Evolutionary conservation across 2,113 vertebrate species (phyloP), one percentile per base, ranked within the genome.

Genomic region (Marmota flaviventris): DNA sequence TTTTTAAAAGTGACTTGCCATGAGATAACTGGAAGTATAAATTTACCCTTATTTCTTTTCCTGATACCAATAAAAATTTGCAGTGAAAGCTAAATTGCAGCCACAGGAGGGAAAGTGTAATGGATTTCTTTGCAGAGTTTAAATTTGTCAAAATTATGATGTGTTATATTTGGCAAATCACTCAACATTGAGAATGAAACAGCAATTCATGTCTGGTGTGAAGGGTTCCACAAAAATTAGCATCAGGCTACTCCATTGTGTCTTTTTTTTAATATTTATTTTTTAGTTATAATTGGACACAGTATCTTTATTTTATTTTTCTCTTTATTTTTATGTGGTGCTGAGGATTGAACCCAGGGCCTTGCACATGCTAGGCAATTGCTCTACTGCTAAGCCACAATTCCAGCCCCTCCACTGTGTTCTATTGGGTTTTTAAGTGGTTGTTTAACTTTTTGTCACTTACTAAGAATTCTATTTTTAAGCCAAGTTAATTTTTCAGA

Each of bases 101-200:
- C 94, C 83, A 73, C 75, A 51, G 86, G 95, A 89, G 92, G 75
- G 86, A 85, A 93, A 97, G 69, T 84, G 88, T 83, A 89, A 70
- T 97, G 89, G 70, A 93, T 93, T 97, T 97, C 97, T 97, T 81
- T 89, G 85, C 91, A 95, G 96, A 97, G 86, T 94, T 95, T 95
- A 95, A 97, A 97, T 95, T 97, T 89, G 93, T 96, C 89, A 94
- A 95, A 96, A 96, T 98, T 96, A 97, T 93, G 88, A 95, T 93
- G 95, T 98, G 92, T 97, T 98, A 95, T 76, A 97, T 96, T 97
- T 97, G 94, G 86, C 94, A 95, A 97, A 85, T 89, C 70, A 82
- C 34, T 95, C 4, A 11, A 48, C 22, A 73, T 83, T 95, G 86
- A 90, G 78, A 97, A 85, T 53, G 58, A 97, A 78, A 77, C 63